These are phyloP conservation scores for Menura novaehollandiae DNA, from an alignment of 2,113 vertebrate species.

Conservation along the genomic window DNA sequence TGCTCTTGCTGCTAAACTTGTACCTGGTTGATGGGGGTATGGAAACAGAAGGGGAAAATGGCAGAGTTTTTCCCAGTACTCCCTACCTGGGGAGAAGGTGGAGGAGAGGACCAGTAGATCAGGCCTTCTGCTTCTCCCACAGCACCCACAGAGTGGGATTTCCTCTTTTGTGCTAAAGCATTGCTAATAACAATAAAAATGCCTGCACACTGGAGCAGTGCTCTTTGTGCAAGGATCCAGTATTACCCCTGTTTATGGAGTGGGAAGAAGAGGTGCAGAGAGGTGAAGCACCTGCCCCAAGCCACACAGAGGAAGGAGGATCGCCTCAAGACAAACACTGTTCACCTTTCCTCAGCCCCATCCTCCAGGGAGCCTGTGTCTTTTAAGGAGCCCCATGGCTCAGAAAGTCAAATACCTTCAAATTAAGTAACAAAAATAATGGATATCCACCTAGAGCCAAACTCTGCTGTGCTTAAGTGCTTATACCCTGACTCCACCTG, in stretches of 20 bases:
- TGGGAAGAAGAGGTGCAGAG: neutral
- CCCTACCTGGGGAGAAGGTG: neutral
- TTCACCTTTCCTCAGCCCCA: neutral
- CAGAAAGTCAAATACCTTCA: neutral
- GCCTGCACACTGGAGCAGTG: fast-evolving
- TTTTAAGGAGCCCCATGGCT: neutral
- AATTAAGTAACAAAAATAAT: neutral
- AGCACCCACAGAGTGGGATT: neutral
- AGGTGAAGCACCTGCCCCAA: neutral
- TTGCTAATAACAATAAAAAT: neutral
- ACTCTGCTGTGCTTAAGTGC: neutral
- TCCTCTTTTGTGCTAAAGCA: neutral
- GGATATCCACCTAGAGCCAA: neutral
- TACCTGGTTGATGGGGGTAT: neutral
- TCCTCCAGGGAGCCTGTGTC: neutral
- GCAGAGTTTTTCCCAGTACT: neutral
- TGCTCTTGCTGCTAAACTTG: neutral
- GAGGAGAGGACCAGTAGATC: neutral
- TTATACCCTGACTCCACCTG: neutral
- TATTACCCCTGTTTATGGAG: fast-evolving
- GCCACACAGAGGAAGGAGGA: neutral
- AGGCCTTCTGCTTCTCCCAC: neutral
- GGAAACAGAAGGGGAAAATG: neutral
- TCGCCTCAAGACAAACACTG: fast-evolving
- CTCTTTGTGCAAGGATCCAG: neutral